Conservation (phyloP, 2,113 vertebrate genomes). For the Acanthochromis polyacanthus region DNA sequence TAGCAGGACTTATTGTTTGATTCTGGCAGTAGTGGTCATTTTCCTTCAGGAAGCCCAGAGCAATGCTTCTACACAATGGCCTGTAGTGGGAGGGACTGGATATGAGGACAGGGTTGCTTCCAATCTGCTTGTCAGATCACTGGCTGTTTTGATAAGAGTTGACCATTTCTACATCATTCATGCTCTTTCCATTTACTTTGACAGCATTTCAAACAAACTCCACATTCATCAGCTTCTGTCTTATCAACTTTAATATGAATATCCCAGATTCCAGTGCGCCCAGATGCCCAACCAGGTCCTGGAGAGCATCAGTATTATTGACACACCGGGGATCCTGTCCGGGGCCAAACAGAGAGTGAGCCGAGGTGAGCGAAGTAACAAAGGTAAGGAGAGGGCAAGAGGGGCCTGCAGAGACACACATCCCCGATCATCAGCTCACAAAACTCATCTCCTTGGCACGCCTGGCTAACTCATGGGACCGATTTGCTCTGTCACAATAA, state of each 20-base stretch:
- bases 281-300: slow-evolving; percentile 93
- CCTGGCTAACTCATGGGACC: slow-evolving; percentile 73
- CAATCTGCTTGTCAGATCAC: slow-evolving; percentile 66
- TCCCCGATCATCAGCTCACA: slow-evolving; percentile 56
- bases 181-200: slow-evolving; percentile 29
- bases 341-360: slow-evolving; percentile 93
- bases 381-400: slow-evolving; percentile 75
- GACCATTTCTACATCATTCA: slow-evolving; percentile 48
- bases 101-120: slow-evolving; percentile 45
- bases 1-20: slow-evolving; percentile 85
- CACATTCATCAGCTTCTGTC: slow-evolving; percentile 12
- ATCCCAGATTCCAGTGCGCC: slow-evolving; percentile 91
- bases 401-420: slow-evolving; percentile 56
- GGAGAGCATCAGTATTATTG: slow-evolving; percentile 94
- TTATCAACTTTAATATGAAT: not conserved
- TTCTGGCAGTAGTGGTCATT: slow-evolving; percentile 82
- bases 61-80: slow-evolving; percentile 82
- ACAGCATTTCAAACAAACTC: not conserved
- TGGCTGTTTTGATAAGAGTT: slow-evolving; percentile 49
- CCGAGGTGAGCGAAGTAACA: slow-evolving; percentile 86
- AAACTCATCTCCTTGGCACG: slow-evolving; percentile 65
- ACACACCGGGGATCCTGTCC: slow-evolving; percentile 91
- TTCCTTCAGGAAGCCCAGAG: slow-evolving; percentile 86
- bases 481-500: slow-evolving; percentile 59
- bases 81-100: slow-evolving; percentile 60